A percentile compares a stretch with the other conserved stretches of the same genome.
These are phyloP conservation scores for Nemopilema nomurai DNA, from an alignment of 30 jellyfish, hydroid and myxozoan species.

Conservation along the genomic window DNA sequence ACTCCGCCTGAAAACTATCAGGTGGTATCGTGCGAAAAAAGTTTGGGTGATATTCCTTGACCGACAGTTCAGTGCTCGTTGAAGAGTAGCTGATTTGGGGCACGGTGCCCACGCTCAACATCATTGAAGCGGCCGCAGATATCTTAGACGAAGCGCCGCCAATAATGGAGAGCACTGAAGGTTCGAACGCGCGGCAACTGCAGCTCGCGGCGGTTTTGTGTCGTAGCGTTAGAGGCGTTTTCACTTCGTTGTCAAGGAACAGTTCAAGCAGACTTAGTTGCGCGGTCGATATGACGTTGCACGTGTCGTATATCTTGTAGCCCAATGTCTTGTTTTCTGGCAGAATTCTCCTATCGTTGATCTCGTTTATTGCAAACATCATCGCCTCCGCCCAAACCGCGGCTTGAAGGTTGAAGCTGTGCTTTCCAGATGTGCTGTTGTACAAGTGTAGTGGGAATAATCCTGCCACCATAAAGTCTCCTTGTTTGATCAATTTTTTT, in stretches of 20 bases:
- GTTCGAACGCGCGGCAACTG: slow-evolving; percentile 5
- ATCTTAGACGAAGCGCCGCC: slow-evolving; percentile 91
- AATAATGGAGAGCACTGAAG: slow-evolving; percentile 56
- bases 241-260: slow-evolving; percentile 7
- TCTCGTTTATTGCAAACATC: slow-evolving; percentile 69
- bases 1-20: slow-evolving; percentile 75
- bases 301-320: slow-evolving; percentile 64
- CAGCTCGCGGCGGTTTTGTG: neutral
- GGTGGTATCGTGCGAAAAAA: slow-evolving; percentile 92
- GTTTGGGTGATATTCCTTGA: slow-evolving; percentile 61
- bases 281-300: slow-evolving; percentile 74
- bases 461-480: slow-evolving; percentile 82
- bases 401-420: slow-evolving; percentile 60
- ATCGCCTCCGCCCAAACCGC: slow-evolving; percentile 75
- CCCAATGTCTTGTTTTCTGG: slow-evolving; percentile 57
- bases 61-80: slow-evolving; percentile 69
- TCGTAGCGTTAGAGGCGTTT: neutral
- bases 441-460: slow-evolving; percentile 83
- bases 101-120: slow-evolving; percentile 56
- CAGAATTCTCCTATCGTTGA: slow-evolving; percentile 30
- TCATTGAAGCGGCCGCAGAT: slow-evolving; percentile 48
- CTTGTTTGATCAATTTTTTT: slow-evolving; percentile 29
- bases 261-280: slow-evolving; percentile 60
- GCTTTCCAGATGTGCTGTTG: slow-evolving; percentile 25
- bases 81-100: slow-evolving; percentile 93